phyloP scores from a whole-genome alignment of 2,113 vertebrate genomes.

The Pedionomus torquatus region DNA sequence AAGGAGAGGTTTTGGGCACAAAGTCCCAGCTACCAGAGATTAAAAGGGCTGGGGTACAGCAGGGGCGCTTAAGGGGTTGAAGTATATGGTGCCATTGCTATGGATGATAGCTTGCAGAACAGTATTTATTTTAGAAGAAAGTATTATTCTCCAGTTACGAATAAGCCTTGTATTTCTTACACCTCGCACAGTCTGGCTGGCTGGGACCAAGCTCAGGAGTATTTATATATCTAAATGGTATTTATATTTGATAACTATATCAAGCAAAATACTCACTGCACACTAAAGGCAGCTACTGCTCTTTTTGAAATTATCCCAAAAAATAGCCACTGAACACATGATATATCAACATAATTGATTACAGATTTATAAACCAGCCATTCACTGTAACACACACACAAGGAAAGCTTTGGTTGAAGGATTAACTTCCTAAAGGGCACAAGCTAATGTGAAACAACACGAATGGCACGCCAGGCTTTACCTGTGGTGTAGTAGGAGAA shows the following conservation, averaged over 20 bases:
- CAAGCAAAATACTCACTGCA: background rate
- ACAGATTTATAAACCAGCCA: background rate
- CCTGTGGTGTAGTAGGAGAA: slow-evolving; percentile 35
- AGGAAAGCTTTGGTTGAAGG: background rate
- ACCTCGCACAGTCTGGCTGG: accelerated
- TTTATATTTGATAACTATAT: background rate
- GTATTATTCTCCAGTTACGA: background rate
- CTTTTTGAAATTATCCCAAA: background rate
- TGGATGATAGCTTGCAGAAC: background rate
- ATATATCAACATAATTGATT: accelerated
- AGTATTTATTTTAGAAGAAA: background rate
- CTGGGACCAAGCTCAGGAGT: background rate
- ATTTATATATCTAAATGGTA: background rate
- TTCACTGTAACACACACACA: accelerated
- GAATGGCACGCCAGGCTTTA: background rate
- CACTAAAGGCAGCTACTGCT: background rate
- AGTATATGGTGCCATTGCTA: background rate
- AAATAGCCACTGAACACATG: background rate
- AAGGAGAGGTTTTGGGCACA: background rate
- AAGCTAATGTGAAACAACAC: accelerated
- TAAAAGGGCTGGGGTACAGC: background rate
- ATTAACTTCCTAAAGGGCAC: background rate
- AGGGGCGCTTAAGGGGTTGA: background rate
- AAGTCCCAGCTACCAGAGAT: background rate
- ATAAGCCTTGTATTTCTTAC: background rate